Conservation (phyloP, 2,797 vertebrate genomes). For the Cephalopachus bancanus region DNA sequence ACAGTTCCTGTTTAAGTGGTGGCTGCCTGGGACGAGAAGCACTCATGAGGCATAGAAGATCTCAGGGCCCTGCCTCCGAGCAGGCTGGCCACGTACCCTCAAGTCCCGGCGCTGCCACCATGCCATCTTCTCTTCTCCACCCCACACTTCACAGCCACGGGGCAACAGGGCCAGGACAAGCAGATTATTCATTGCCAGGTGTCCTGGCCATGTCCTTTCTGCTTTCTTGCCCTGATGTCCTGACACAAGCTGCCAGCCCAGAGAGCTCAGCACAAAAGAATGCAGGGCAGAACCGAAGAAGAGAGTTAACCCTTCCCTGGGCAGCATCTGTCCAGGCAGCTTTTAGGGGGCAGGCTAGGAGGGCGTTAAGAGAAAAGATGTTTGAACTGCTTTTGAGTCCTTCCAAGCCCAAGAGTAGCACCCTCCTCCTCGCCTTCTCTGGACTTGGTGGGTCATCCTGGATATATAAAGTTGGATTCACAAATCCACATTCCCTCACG, state of each 20-base stretch:
- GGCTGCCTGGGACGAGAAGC: neutral
- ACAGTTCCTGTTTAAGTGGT: neutral
- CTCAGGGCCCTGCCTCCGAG: neutral
- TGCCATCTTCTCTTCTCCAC: no score
- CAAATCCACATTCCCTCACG: neutral
- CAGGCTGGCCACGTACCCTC: neutral
- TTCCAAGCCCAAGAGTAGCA: rapidly evolving
- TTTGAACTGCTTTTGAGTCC: no score
- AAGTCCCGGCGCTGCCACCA: rapidly evolving
- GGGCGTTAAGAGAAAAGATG: no score
- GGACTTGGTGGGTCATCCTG: neutral
- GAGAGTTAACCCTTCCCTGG: neutral
- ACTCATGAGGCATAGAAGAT: rapidly evolving
- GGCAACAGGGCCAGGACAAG: neutral
- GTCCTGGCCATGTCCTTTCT: constrained; percentile 54
- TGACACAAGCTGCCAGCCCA: constrained; percentile 3
- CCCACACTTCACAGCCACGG: neutral
- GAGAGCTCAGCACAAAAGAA: constrained; percentile 69
- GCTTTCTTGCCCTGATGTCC: constrained; percentile 63
- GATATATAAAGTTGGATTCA: neutral
- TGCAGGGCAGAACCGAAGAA: neutral
- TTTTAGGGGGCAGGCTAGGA: neutral
- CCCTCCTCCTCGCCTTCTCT: neutral
- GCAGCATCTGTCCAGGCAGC: neutral
- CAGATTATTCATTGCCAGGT: constrained; percentile 59